Base-by-base conservation (phyloP, 2,888 invertebrate genomes). In the Himalopsyche anomala region DNA sequence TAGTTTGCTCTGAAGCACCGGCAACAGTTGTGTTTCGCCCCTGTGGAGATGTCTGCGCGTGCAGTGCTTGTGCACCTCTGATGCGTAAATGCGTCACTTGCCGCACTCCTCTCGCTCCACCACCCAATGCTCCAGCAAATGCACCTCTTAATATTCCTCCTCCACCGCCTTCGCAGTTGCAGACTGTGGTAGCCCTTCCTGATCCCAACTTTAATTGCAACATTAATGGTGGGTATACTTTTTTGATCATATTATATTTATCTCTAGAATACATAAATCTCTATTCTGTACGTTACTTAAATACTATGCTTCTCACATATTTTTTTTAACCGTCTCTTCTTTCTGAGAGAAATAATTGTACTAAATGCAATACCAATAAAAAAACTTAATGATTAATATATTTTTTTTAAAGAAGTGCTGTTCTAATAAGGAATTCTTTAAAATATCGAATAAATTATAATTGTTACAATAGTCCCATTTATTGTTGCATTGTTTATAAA, bases 11-110 rank as follows among this genome's bases (percentile, higher is more conserved):
- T 28, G 98, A 98, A 92, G 97, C 97, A 91, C 96, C 97, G 90
- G 97, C 99, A 40, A 95, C 97, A 36, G 96, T 98, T 85, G 94
- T 99, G 91, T 99, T 98, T 94, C 96, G 97, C 89, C 99, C 99
- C 42, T 99, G 99, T 92, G 97, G 97, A 83, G 98, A 99, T 93
- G 98, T 99, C 96, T 96, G 97, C 93, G 97, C 97, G 36, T 98
- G 98, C 93, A 92, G 91, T 80, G 91, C 95, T 89, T 99, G 99
- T 92, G 97, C 98, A 88, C 96, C 96, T 89, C 95, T 99, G 90
- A 98, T 99, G 98, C 98, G 98, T 94, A 99, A 99, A 93, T 99
- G 99, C 93, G 98, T 99, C 19, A 96, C 97, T 91, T 99, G 99
- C 92, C 95, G 98, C 90, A 95, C 97, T 81, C 96, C 97, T 91